Base-by-base conservation (phyloP, 37 sponge, comb jelly and placozoan species). In the Aplysina aerophoba region DNA sequence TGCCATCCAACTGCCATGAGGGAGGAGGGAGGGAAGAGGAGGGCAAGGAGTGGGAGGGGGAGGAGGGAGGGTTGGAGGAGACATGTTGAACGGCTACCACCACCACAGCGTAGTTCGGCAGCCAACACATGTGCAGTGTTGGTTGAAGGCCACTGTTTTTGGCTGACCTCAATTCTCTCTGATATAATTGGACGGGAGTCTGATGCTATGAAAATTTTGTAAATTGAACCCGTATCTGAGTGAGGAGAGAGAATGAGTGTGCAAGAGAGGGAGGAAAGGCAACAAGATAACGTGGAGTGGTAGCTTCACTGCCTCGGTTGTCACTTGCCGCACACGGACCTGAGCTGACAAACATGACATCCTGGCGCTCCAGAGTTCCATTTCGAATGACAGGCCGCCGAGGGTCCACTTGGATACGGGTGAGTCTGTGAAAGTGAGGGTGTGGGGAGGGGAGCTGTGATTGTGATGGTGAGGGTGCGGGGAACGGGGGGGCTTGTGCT, bases 381-480 rank as follows among this genome's bases (percentile, higher is more conserved):
- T 27, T 27, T 30, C 71, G 28, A 30, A 69, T 69, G 33, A 69
- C 71, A 31, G 71, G 71, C 4, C 34, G 71, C 6, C 34, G 71
- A 28, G 71, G 71, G 71, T 69, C 71, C 1, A 69, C 71, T 69
- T 69, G 71, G 1, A 69, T 31, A 17, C 34, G 17, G 71, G 34
- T 30, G 35, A 69, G 71, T 31, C 71, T 69, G 34, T 31, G 17
- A 69, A 12, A 35, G 34, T 17, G 71, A 69, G 71, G 6, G 17
- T 31, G 71, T 17, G 19, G 34, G 17, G 2, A 12, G 71, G 4
- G 34, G 14, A 35, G 11, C 15, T 12, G 71, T 69, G 71, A 17
- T 33, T 69, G 71, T 69, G 71, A 30, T 31, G 28, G 71, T 69
- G 71, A 34, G 71, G 28, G 71, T 69, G 71, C 6, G 71, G 28